Conservation (phyloP, 2,113 vertebrate species). For the Protobothrops mucrosquamatus region DNA sequence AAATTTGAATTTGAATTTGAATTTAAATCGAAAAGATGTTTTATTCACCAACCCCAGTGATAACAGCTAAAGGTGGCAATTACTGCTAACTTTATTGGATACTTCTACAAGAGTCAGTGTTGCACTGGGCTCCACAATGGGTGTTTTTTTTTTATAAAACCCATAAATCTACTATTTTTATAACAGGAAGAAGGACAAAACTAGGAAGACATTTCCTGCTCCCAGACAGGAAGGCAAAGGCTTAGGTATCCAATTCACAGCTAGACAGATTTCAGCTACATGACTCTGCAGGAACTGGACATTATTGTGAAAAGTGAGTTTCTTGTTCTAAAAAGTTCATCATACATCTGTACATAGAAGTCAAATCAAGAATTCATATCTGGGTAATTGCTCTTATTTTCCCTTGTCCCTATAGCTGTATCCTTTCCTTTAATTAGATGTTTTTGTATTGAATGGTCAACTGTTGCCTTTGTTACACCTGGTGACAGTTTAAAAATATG, state of each 20-base stretch:
- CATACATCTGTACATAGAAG: not conserved
- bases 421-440: not conserved
- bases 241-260: not conserved
- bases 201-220: not conserved
- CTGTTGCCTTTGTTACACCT: not conserved
- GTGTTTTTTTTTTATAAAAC: not conserved
- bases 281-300: not conserved
- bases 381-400: not conserved
- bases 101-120: conserved; percentile 20
- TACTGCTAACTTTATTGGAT: conserved; percentile 24
- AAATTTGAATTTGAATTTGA: no score
- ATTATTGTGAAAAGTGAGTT: not conserved
- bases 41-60: not conserved
- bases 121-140: conserved; percentile 2
- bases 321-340: not conserved
- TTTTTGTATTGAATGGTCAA: not conserved
- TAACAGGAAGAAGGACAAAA: conserved; percentile 1
- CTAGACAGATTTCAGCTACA: not conserved
- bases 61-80: conserved; percentile 13
- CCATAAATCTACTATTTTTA: not conserved
- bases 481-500: not conserved
- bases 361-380: not conserved
- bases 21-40: no score
- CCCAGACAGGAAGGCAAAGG: not conserved
- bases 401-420: not conserved